Evolutionary conservation across 2,113 vertebrate genomes (phyloP).

Genomic region (Egretta garzetta): DNA sequence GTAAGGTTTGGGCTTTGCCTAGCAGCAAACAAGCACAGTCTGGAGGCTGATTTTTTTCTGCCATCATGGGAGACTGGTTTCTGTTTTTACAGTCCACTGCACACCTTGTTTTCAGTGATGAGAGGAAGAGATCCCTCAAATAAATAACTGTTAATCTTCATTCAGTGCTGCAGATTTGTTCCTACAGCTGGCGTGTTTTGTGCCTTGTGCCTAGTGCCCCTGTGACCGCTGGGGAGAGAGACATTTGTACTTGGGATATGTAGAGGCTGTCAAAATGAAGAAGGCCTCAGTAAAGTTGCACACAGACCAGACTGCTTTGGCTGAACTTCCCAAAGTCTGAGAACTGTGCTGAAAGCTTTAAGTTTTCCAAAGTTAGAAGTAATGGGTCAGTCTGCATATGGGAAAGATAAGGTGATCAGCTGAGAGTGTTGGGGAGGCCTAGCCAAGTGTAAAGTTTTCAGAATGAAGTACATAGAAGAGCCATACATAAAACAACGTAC

Average conservation of each 20-base stretch:
- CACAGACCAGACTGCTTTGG: background rate
- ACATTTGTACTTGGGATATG: background rate
- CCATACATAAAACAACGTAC: background rate
- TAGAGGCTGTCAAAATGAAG: background rate
- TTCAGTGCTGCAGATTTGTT: background rate
- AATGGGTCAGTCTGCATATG: background rate
- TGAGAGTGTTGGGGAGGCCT: background rate
- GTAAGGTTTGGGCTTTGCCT: background rate
- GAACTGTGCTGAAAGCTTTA: background rate
- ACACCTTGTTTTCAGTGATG: background rate
- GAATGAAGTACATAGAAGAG: background rate
- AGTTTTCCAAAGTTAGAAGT: background rate
- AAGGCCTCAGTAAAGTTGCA: background rate
- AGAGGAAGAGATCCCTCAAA: background rate
- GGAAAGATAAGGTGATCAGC: background rate
- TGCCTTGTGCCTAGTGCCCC: background rate
- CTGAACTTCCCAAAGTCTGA: background rate
- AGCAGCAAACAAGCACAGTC: background rate
- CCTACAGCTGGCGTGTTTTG: background rate
- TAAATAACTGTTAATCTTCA: rapidly evolving
- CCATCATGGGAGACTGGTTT: background rate
- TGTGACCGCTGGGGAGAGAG: background rate
- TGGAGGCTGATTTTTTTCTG: background rate
- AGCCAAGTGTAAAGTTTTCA: background rate
- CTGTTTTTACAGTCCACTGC: background rate